Evolutionary conservation across 2,888 invertebrate genomes (phyloP).

Genomic region (Trissoscelio sp.): DNA sequence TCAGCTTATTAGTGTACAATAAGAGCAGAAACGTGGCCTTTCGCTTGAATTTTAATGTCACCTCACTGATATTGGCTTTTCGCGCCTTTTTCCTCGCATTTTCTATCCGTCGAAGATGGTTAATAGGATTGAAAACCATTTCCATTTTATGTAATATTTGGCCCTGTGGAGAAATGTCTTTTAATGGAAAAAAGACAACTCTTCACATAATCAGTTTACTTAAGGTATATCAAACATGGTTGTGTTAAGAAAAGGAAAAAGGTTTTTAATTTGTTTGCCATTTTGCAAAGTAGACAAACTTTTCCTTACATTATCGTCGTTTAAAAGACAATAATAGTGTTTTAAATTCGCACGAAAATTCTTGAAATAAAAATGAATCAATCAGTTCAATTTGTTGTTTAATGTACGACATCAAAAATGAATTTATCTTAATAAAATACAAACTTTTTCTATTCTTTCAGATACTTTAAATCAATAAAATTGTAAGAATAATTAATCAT

Average conservation of each 20-base stretch:
- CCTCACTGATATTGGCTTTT: conserved; percentile 43
- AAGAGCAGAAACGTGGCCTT: conserved; percentile 30
- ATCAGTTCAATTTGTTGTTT: no score
- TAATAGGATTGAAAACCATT: conserved; percentile 55
- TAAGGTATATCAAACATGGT: background rate
- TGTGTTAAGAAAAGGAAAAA: background rate
- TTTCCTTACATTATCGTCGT: no score
- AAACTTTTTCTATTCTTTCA: no score
- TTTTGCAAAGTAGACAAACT: no score
- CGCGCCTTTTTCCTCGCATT: conserved; percentile 50
- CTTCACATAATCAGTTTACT: conserved; percentile 12
- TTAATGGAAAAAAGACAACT: conserved; percentile 40
- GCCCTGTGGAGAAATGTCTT: conserved; percentile 24
- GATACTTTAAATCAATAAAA: no score
- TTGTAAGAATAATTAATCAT: no score
- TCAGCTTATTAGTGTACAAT: conserved; percentile 51
- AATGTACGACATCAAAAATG: no score
- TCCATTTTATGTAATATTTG: conserved; percentile 54
- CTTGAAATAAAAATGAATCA: no score
- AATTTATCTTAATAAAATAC: no score
- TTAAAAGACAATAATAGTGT: no score
- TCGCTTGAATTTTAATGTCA: conserved; percentile 45
- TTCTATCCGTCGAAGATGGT: conserved; percentile 41
- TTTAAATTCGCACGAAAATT: no score
- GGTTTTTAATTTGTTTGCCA: no score